Conservation (phyloP, 2,113 vertebrate genomes). For the Nicator chloris region DNA sequence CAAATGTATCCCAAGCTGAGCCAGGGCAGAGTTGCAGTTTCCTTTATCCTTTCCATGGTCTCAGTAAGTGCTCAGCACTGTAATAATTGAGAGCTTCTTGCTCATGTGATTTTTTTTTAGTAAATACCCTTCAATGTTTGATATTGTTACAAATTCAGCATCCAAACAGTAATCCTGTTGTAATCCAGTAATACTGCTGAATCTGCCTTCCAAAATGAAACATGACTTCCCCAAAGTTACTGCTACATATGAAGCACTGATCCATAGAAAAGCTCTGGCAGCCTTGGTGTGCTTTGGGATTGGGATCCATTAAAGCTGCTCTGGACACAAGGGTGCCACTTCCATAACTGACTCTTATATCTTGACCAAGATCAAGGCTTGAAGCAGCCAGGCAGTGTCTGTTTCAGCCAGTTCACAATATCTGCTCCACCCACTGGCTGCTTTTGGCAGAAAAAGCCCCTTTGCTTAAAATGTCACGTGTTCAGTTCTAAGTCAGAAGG, state of each 20-base stretch:
- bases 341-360: accelerated
- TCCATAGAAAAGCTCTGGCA: neutral
- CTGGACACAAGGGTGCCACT: neutral
- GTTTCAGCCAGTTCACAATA: neutral
- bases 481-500: neutral
- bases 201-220: neutral
- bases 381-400: neutral
- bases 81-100: neutral
- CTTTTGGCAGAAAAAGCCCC: neutral
- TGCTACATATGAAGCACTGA: neutral
- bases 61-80: neutral
- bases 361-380: neutral
- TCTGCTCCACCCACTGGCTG: neutral
- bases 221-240: neutral
- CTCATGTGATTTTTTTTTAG: neutral
- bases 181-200: neutral
- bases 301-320: neutral
- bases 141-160: neutral
- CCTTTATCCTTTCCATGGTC: neutral
- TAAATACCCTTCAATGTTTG: neutral
- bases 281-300: neutral
- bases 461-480: neutral
- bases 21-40: neutral
- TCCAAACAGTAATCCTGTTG: neutral
- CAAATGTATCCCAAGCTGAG: neutral